These are phyloP conservation scores for Diorhabda sublineata DNA, from an alignment of 1,140 invertebrate species.

Conservation along the genomic window DNA sequence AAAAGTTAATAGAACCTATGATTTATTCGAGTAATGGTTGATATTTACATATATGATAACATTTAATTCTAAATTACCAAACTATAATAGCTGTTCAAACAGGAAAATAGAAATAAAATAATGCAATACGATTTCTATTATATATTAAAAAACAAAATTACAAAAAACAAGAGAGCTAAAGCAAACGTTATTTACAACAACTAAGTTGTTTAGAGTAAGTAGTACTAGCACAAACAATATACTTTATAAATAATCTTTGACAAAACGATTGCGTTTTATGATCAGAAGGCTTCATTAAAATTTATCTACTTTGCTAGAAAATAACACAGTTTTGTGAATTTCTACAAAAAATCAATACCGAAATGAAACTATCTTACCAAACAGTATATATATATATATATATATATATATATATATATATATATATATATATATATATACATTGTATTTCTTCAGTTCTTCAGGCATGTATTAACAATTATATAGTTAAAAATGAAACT, in stretches of 20 bases:
- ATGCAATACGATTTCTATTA: background rate
- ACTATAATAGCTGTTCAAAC: too few species aligned
- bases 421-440: too few species aligned
- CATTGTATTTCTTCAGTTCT: too few species aligned
- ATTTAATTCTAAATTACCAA: background rate
- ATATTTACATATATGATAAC: background rate
- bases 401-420: too few species aligned
- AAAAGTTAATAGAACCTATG: background rate
- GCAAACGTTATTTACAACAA: background rate
- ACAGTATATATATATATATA: too few species aligned
- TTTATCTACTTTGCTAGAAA: too few species aligned
- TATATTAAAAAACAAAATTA: slow-evolving; percentile 3
- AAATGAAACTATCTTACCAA: too few species aligned
- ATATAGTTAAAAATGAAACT: too few species aligned
- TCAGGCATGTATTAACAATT: too few species aligned
- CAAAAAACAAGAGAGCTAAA: background rate
- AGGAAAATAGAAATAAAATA: background rate
- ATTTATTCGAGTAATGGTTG: slow-evolving; percentile 1
- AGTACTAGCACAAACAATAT: background rate
- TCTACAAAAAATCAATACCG: too few species aligned
- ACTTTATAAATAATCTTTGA: background rate
- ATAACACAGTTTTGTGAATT: too few species aligned
- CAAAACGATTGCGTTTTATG: background rate
- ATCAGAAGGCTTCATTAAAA: background rate
- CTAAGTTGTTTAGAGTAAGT: background rate